A percentile compares a stretch with the other conserved stretches of the same genome.
Conservation (phyloP, 2,888 invertebrate genomes). For the Acanthococcus lagerstroemiae region DNA sequence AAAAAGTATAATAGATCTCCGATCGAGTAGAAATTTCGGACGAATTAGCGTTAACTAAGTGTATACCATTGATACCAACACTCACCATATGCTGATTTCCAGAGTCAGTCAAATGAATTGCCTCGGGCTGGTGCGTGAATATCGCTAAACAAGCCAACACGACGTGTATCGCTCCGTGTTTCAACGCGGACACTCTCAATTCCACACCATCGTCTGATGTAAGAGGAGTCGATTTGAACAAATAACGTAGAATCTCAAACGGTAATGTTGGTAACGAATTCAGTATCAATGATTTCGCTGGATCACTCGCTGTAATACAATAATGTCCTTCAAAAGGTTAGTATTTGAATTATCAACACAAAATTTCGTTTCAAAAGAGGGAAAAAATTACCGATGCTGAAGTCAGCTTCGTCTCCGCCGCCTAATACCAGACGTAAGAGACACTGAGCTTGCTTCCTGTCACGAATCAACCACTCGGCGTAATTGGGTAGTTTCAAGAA, state of each 20-base stretch:
- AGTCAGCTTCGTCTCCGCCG: slow-evolving; percentile 45
- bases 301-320: slow-evolving; percentile 54
- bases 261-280: slow-evolving; percentile 60
- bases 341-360: not conserved
- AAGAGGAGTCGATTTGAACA: slow-evolving; percentile 65
- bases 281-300: slow-evolving; percentile 59
- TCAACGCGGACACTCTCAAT: slow-evolving; percentile 65
- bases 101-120: slow-evolving; percentile 34
- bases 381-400: slow-evolving; percentile 8
- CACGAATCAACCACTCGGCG: slow-evolving; percentile 74
- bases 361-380: not conserved
- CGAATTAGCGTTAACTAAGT: too few relatives aligned
- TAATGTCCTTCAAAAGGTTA: too few relatives aligned
- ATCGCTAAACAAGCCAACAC: slow-evolving; percentile 78
- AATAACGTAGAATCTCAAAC: slow-evolving; percentile 63
- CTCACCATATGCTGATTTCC: slow-evolving; percentile 19
- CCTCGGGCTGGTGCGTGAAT: slow-evolving; percentile 69
- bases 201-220: slow-evolving; percentile 65
- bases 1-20: not conserved
- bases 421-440: slow-evolving; percentile 77
- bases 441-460: slow-evolving; percentile 75
- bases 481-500: slow-evolving; percentile 83
- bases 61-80: too few relatives aligned
- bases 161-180: slow-evolving; percentile 74
- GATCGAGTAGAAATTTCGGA: too few relatives aligned